Percentiles rank a stretch among this genome's conserved stretches.
Conservation (phyloP, 2,113 vertebrate genomes). For the Strix uralensis region DNA sequence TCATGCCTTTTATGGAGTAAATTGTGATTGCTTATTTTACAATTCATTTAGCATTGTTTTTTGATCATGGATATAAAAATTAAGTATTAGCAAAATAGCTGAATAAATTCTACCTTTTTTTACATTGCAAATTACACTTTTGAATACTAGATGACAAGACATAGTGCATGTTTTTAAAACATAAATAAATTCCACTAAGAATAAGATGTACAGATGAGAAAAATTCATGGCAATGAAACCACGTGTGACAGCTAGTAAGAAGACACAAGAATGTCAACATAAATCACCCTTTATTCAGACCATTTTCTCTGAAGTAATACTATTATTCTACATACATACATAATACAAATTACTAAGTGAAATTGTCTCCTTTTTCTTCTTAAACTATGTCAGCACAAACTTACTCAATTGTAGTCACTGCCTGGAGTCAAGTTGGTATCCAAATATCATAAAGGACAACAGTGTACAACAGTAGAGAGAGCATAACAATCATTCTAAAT, state of each 20-base stretch:
- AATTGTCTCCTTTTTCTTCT: neutral
- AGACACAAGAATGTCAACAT: neutral
- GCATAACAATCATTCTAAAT: neutral
- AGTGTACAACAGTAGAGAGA: neutral
- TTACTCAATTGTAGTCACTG: neutral
- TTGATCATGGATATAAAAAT: neutral
- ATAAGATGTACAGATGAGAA: neutral
- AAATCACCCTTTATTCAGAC: neutral
- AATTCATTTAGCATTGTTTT: neutral
- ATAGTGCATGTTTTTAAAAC: neutral
- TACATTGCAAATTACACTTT: neutral
- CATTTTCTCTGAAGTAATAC: neutral
- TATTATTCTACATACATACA: neutral
- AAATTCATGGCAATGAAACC: neutral
- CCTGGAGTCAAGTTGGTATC: neutral
- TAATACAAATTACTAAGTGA: neutral
- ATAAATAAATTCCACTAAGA: neutral
- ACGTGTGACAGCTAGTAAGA: neutral
- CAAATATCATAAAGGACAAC: neutral
- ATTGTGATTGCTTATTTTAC: neutral
- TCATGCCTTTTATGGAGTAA: neutral
- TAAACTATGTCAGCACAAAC: neutral
- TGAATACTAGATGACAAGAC: neutral
- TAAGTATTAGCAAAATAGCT: neutral
- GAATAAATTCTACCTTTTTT: neutral